Evolutionary conservation across 2,888 invertebrate genomes (phyloP), one percentile per base, ranked within the genome.

Genomic region (Lottia scabra): DNA sequence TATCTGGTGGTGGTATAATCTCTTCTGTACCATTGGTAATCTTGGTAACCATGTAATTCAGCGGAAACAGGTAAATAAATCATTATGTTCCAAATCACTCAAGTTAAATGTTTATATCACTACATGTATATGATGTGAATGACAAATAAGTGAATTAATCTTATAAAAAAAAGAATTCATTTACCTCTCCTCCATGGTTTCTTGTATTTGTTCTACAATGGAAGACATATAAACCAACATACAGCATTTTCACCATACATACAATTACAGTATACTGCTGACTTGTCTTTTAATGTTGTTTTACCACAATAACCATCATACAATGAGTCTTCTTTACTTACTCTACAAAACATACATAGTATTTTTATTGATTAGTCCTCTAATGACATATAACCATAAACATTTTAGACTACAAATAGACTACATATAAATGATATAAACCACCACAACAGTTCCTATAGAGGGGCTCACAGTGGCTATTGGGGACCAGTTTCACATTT

Each of bases 261-360:
- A 66, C 81, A 81, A 62, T 76, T 71, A 75, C 81, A 81, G 68
- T 73, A 81, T 16, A 70, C 67, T 19, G 65, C 13, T 46, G 66
- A 27, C 27, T 46, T 45, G 12, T 19, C 38, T 43, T 23, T 26
- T 12, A 38, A 38, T 46, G 69, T 48, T 1, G 62, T 62, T 16
- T 67, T 64, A 19, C 76, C 75, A 73, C 81, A 81, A 64, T 69
- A 75, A 19, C 81, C 81, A 67, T 75, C 74, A 66, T 72, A 78
- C 27, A 81, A 13, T 8, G 78, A 78, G 13, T 78, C 73, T n/a
- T 78, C 73, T 13, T 62, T 26, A 10, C 43, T 12, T 4, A 80
- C 80, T 75, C 81, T 81, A 46, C 19, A n/a, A n/a, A 56, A 62
- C 56, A 23, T 27, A 12, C 13, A n/a, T n/a, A n/a, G n/a, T 46